phyloP scores from a whole-genome alignment of 2,113 vertebrate genomes.

The Mesocricetus auratus region DNA sequence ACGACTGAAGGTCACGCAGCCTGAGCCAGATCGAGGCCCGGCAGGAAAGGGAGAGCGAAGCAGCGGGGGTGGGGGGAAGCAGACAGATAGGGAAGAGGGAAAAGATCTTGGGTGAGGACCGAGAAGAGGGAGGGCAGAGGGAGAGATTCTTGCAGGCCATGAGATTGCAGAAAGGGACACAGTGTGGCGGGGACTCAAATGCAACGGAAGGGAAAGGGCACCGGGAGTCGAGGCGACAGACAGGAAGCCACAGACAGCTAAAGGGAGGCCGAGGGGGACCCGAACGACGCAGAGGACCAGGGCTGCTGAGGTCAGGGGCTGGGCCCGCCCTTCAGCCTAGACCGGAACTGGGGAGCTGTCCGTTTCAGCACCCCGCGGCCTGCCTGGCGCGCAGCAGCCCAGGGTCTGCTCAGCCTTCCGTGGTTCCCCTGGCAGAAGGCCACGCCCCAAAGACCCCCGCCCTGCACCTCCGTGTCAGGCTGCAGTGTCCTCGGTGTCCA shows the following conservation, averaged over 20 bases:
- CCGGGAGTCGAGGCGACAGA: background rate
- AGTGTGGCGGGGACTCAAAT: background rate
- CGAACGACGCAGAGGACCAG: background rate
- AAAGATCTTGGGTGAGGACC: background rate
- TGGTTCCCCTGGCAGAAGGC: background rate
- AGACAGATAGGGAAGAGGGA: background rate
- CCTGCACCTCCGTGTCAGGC: too few relatives aligned
- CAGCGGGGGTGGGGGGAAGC: background rate
- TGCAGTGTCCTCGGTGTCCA: background rate
- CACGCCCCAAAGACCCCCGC: background rate
- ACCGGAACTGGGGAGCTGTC: conserved; percentile 74
- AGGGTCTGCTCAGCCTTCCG: background rate
- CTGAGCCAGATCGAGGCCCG: conserved; percentile 68
- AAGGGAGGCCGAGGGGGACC: background rate
- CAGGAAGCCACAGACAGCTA: background rate
- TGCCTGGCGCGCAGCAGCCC: accelerated
- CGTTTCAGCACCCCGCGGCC: conserved; percentile 76
- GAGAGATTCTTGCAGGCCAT: background rate
- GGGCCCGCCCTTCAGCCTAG: background rate
- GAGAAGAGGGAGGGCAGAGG: background rate
- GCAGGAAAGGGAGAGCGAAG: conserved; percentile 1
- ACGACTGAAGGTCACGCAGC: conserved; percentile 80
- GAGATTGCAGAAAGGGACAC: background rate
- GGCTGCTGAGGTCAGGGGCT: background rate
- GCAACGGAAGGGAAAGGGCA: background rate